Evolutionary conservation across 2,797 vertebrate species (phyloP).

Genomic region (Eulemur albifrons): DNA sequence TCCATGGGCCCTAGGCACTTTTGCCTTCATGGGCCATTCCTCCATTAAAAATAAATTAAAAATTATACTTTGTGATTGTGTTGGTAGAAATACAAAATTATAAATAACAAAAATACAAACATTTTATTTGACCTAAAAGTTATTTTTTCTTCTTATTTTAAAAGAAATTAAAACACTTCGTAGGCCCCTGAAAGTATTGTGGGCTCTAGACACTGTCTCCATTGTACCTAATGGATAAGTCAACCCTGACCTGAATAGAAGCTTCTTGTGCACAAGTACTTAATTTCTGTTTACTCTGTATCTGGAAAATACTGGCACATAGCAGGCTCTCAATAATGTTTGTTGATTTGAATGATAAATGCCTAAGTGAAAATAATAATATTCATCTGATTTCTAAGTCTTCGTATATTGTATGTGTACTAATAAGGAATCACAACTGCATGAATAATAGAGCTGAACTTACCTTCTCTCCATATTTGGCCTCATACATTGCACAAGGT

Average conservation of each 20-base stretch:
- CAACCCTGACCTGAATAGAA: neutral
- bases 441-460: neutral
- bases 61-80: neutral
- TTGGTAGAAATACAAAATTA: neutral
- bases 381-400: neutral
- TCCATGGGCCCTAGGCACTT: neutral
- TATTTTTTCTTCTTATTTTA: neutral
- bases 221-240: neutral
- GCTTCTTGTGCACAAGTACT: neutral
- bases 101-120: neutral
- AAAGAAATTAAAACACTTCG: neutral
- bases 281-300: neutral
- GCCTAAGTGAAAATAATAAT: neutral
- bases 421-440: neutral
- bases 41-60: neutral
- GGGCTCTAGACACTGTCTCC: neutral
- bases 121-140: neutral
- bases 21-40: neutral
- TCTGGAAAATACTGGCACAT: neutral
- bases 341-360: neutral
- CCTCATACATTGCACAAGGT: constrained; percentile 84
- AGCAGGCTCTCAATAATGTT: neutral
- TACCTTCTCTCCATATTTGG: constrained; percentile 86
- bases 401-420: neutral
- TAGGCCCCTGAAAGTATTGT: neutral